Base-by-base conservation (phyloP, 2,797 vertebrate species). In the Crax fasciolata region DNA sequence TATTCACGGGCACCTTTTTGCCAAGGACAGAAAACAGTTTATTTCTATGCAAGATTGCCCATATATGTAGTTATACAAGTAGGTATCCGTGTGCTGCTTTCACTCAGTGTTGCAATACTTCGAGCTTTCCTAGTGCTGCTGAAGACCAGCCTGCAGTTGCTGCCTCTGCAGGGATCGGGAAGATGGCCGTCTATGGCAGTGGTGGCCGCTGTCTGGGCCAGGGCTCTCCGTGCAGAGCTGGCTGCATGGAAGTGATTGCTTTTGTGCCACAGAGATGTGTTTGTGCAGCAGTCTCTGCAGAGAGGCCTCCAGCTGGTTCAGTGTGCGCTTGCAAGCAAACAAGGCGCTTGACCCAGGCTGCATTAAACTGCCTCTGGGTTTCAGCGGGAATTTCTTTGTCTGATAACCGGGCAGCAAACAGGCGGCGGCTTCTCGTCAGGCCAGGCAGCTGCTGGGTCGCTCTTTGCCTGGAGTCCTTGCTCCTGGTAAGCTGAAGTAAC, bases 271-370 rank as follows among this genome's bases (percentile, higher is more conserved):
- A 21, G 43, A 28, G 11, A 1, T 38, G 1, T 1, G 12, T 73
- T 74, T 65, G 35, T 41, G 43, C 61, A 11, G 2, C 54, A 65
- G 11, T 75, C 44, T 63, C n/a, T 35, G 10, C n/a, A 21, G 54
- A 0, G 8, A 6, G 30, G 11, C 8, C 20, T 17, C 38, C 71
- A 78, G 5, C 54, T 72, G 30, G 3, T 78, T 38, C 49, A 65
- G 11, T 10, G 0, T 23, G 20, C 14, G 9, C 25, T 12, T 54
- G 38, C 27, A 1, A 21, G 25, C 27, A 72, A 9, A 48, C 43
- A 18, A 48, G 52, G 57, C 58, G 14, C 4, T 27, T 65, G 27
- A 41, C 57, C 71, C 61, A 62, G 70, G 52, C 51, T 75, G 58
- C 2, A 3, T 57, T 44, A 9, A 63, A 27, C 23, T 81, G 58